Evolutionary conservation across 2,888 invertebrate species (phyloP).

Genomic region (Drosophila mimica): DNA sequence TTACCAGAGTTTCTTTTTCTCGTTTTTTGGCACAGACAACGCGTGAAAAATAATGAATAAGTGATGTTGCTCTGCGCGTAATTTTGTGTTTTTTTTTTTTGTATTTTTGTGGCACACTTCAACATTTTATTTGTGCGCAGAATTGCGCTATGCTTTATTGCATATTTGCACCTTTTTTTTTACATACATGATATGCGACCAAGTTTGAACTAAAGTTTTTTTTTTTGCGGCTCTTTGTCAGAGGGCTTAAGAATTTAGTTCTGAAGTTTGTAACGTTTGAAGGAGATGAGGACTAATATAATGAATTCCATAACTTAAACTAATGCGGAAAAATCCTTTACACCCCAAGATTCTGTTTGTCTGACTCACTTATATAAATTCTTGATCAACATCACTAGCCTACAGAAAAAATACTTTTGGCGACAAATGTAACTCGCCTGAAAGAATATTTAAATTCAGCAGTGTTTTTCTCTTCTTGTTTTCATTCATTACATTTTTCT

Average conservation of each 20-base stretch:
- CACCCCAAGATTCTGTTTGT: not conserved
- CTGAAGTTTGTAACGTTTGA: not conserved
- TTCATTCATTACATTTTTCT: no score
- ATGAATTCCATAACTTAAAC: not conserved
- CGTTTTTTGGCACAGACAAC: slow-evolving; percentile 47
- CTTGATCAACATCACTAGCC: not conserved
- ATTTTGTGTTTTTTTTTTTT: slow-evolving; percentile 56
- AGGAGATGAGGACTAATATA: not conserved
- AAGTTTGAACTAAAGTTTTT: slow-evolving; percentile 61
- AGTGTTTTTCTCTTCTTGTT: no score
- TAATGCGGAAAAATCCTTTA: not conserved
- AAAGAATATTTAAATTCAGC: no score
- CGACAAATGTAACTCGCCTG: not conserved
- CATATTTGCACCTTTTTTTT: slow-evolving; percentile 64
- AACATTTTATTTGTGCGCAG: slow-evolving; percentile 50
- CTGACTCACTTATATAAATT: not conserved
- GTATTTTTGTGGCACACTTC: slow-evolving; percentile 51
- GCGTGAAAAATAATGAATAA: slow-evolving; percentile 74
- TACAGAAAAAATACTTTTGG: not conserved
- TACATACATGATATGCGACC: slow-evolving; percentile 39
- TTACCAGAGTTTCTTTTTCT: not conserved
- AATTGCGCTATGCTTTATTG: slow-evolving; percentile 51
- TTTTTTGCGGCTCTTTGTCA: not conserved
- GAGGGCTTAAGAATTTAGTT: not conserved
- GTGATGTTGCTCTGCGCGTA: slow-evolving; percentile 44